These are phyloP conservation scores for Dyspetes luteomarginatus DNA, from an alignment of 2,888 invertebrate species.

Conservation along the genomic window DNA sequence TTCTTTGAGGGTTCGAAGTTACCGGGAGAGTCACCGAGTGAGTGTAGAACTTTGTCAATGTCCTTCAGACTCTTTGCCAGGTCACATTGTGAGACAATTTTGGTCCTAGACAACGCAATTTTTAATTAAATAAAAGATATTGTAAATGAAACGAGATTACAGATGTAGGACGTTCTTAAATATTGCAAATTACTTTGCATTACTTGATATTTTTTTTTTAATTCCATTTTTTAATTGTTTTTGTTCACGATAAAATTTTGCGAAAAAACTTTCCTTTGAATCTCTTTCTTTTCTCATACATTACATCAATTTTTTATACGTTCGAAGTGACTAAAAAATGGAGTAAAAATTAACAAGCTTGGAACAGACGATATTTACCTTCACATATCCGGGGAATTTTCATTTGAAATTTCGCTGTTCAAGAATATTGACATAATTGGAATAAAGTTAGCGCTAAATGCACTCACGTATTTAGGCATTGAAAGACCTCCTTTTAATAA, in stretches of 20 bases:
- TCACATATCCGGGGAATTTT: too few relatives aligned
- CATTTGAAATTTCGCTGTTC: too few relatives aligned
- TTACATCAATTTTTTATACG: too few relatives aligned
- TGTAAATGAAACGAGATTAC: background rate
- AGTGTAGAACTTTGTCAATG: conserved; percentile 42
- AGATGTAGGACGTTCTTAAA: background rate
- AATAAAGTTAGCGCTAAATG: background rate
- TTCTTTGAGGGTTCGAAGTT: conserved; percentile 23
- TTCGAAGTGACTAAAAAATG: too few relatives aligned
- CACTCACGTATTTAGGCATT: background rate
- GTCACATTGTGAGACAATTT: background rate
- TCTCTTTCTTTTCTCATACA: too few relatives aligned
- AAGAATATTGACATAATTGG: background rate
- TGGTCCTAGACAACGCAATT: background rate
- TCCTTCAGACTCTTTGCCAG: conserved; percentile 13
- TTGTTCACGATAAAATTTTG: too few relatives aligned
- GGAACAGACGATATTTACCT: too few relatives aligned
- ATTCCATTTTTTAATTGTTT: too few relatives aligned
- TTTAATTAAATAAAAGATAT: background rate
- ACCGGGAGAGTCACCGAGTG: background rate
- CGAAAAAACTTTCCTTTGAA: too few relatives aligned
- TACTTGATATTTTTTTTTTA: too few relatives aligned
- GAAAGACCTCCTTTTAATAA: background rate
- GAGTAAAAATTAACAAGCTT: too few relatives aligned
- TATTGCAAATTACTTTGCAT: background rate